Base-by-base conservation (phyloP, 2,797 vertebrate species). In the Phataginus tetradactyla region DNA sequence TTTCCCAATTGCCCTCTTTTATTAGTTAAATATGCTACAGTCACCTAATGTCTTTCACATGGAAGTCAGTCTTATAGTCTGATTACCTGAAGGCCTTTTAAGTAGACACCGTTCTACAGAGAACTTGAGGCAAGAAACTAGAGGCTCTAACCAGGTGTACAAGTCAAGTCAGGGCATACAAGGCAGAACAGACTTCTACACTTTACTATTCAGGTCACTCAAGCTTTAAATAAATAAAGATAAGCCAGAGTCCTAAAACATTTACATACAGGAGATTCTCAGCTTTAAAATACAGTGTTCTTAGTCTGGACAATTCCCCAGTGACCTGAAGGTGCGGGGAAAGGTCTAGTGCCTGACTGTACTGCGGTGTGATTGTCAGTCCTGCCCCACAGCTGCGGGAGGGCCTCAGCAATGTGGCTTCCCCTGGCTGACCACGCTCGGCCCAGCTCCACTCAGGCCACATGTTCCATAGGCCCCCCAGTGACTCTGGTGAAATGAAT, bases 281-380 rank as follows among this genome's bases (percentile, higher is more conserved):
- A 45, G 49, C 27, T 32, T 29, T 14, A 34, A 51, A 39, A 51
- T 4, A 8, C 1, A 53, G 2, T 3, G 2, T 29, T 72, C 49
- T 45, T 10, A 15, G 53, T 53, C 11, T 18, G 15, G 18, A 59
- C 10, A 7, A 17, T 7, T 7, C 34, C 23, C 53, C 4, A 29
- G 77, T 7, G 39, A 5, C 69, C 20, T 1, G 27, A 55, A 39
- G 4, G 10, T 17, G 59, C 1, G n/a, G 11, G 11, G 53, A 10
- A 18, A 25, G 25, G 0, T 3, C 2, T 4, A 23, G 63, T 4
- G 72, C 53, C 66, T 39, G 85, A 25, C 21, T 27, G 55, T n/a
- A 32, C 23, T 0, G 49, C 64, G 63, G 32, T 2, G 0, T 0
- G 15, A 45, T 12, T 64, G 59, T 5, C 51, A 49, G 0, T 7